These are phyloP conservation scores for Suricata suricatta DNA, from an alignment of 2,113 vertebrate species.

Conservation along the genomic window DNA sequence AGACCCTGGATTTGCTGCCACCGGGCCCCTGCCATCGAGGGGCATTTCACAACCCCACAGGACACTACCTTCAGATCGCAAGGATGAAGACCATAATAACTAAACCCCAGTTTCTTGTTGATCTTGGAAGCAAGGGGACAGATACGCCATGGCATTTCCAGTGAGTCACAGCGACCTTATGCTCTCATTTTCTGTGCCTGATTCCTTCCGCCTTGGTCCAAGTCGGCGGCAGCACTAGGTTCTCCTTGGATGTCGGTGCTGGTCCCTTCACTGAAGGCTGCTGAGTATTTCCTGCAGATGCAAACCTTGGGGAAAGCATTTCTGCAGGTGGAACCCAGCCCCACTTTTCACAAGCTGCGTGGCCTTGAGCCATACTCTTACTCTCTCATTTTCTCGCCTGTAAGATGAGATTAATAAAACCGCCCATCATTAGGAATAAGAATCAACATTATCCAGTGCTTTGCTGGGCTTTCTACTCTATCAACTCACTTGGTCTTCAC, in stretches of 20 bases:
- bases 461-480: no score
- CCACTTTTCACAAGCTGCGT: neutral
- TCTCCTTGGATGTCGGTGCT: neutral
- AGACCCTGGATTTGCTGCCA: neutral
- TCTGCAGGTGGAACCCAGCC: neutral
- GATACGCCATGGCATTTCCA: neutral
- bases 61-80: neutral
- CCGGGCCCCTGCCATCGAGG: neutral
- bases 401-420: neutral
- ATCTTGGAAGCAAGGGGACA: neutral
- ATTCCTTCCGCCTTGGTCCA: neutral
- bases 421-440: neutral
- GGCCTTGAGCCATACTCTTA: neutral
- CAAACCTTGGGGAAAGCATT: neutral
- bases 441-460: neutral
- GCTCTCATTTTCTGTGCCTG: neutral
- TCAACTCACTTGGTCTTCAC: neutral
- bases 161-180: rapidly evolving
- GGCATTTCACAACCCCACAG: neutral
- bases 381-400: neutral
- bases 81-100: neutral
- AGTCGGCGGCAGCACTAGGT: rapidly evolving
- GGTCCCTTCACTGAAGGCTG: neutral
- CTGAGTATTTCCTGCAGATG: neutral
- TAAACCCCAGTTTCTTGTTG: neutral